These are phyloP conservation scores for Augochlorella aurata DNA, from an alignment of 2,888 invertebrate genomes.

Conservation along the genomic window DNA sequence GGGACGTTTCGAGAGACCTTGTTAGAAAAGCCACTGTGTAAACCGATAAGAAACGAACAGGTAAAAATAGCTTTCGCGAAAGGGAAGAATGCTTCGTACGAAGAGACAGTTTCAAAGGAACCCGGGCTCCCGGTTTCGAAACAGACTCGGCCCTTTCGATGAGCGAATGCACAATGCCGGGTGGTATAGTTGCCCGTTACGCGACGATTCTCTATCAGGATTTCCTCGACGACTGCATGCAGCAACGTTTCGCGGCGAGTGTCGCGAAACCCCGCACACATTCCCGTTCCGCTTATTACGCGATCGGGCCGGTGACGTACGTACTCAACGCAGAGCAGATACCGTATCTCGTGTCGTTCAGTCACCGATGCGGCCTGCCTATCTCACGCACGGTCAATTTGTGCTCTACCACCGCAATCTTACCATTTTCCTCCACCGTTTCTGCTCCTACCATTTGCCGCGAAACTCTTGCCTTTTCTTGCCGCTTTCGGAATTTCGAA, in stretches of 20 bases:
- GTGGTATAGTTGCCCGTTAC: not conserved
- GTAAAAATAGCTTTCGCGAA: no score
- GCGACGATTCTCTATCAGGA: constrained; percentile 9
- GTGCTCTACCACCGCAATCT: not conserved
- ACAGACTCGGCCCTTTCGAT: no score
- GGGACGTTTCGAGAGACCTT: not conserved
- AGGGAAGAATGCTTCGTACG: not conserved
- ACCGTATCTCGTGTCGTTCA: constrained; percentile 36
- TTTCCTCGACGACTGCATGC: constrained; percentile 22
- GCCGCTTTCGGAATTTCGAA: not conserved
- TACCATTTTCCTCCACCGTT: not conserved
- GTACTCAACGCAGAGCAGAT: constrained; percentile 21
- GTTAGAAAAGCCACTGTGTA: not conserved
- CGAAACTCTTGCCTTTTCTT: not conserved
- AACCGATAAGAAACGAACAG: no score
- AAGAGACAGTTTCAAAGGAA: not conserved
- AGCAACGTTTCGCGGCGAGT: constrained; percentile 1
- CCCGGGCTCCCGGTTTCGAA: not conserved
- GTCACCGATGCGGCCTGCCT: constrained; percentile 35
- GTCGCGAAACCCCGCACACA: constrained; percentile 13
- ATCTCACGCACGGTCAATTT: constrained; percentile 40
- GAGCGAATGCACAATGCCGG: not conserved
- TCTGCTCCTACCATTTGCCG: not conserved
- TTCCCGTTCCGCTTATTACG: constrained; percentile 23
- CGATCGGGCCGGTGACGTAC: constrained; percentile 13